Evolutionary conservation across 2,113 vertebrate species (phyloP).

Genomic region (Xiphophorus hellerii): DNA sequence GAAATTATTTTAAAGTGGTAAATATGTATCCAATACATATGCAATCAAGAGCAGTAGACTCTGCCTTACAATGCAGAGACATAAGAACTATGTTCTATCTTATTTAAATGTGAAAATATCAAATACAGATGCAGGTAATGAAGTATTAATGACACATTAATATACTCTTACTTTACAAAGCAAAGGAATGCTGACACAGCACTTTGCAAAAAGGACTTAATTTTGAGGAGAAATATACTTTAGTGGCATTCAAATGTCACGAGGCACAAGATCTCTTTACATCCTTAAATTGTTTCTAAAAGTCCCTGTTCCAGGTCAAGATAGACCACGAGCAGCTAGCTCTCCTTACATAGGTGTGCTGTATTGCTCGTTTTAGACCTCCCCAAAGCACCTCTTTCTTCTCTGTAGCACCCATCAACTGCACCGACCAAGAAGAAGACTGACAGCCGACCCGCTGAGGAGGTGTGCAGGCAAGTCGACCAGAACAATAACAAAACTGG

Average conservation of each 20-base stretch:
- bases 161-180: neutral
- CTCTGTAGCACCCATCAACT: constrained; percentile 61
- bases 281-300: constrained; percentile 2
- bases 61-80: neutral
- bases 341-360: constrained; percentile 19
- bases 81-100: neutral
- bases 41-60: neutral
- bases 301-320: constrained; percentile 49
- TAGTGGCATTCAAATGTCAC: neutral
- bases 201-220: neutral
- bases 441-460: constrained; percentile 69
- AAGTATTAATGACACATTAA: neutral
- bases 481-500: constrained; percentile 79
- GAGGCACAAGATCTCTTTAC: neutral
- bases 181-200: neutral
- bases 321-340: constrained; percentile 18
- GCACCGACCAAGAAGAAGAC: constrained; percentile 54
- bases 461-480: constrained; percentile 73
- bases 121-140: neutral
- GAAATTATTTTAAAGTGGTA: neutral
- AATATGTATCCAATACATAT: neutral
- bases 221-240: neutral
- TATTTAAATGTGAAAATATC: neutral
- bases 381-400: constrained; percentile 61
- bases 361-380: constrained; percentile 40